A percentile compares a stretch with the other conserved stretches of the same genome.
Conservation (phyloP, 1,140 invertebrate species). For the Coenobita brevimanus region DNA sequence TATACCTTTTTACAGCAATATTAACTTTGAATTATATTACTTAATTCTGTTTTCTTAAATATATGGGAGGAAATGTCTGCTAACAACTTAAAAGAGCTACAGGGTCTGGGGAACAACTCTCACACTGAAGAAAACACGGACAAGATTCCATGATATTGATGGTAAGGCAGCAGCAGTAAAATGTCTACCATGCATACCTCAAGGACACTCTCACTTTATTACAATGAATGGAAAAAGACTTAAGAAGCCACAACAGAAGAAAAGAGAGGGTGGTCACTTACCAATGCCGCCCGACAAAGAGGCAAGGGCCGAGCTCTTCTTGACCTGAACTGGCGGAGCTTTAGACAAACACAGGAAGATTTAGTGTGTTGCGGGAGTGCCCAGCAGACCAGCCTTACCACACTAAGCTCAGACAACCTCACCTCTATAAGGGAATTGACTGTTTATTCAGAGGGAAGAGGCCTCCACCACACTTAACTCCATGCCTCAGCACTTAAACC, state of each 20-base stretch:
- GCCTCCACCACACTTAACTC: constrained; percentile 38
- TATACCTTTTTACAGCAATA: too few relatives aligned
- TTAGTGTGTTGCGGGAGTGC: constrained; percentile 55
- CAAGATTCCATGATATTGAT: not conserved
- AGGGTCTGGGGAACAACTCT: too few relatives aligned
- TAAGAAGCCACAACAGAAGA: constrained; percentile 13
- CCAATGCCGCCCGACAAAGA: constrained; percentile 80
- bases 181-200: not conserved
- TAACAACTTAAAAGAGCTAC: too few relatives aligned
- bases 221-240: not conserved
- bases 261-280: constrained; percentile 74
- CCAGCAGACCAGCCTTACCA: constrained; percentile 60
- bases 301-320: constrained; percentile 81
- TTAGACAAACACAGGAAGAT: constrained; percentile 75
- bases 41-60: too few relatives aligned
- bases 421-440: constrained; percentile 64
- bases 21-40: too few relatives aligned
- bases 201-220: not conserved
- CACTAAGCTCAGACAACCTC: constrained; percentile 52
- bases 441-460: constrained; percentile 62
- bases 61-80: too few relatives aligned
- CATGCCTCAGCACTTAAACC: not conserved
- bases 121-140: too few relatives aligned
- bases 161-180: not conserved
- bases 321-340: constrained; percentile 80